Evolutionary conservation across 1,140 invertebrate genomes (phyloP).

Genomic region (Ganaspis sp.): DNA sequence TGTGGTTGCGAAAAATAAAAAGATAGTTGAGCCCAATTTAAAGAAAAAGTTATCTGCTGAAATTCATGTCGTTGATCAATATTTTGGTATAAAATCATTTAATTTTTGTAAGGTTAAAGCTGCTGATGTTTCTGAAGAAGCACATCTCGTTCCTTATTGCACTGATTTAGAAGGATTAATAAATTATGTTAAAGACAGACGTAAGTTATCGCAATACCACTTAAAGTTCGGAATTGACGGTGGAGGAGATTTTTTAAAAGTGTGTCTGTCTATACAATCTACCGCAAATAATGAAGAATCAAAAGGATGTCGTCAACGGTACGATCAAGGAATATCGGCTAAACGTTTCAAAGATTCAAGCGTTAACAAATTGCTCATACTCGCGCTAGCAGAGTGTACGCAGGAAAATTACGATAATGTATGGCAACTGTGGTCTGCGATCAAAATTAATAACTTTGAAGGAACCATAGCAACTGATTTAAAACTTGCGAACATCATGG

Average conservation of each 20-base stretch:
- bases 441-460: constrained; percentile 33
- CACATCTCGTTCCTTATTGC: too few species aligned
- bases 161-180: not conserved
- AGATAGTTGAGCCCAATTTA: constrained; percentile 20
- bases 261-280: constrained; percentile 21
- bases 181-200: not conserved
- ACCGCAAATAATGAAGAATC: not conserved
- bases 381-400: not conserved
- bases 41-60: constrained; percentile 7
- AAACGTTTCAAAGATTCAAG: constrained; percentile 43
- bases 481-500: constrained; percentile 40
- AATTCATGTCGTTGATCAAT: constrained; percentile 26
- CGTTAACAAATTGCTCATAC: constrained; percentile 39
- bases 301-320: not conserved
- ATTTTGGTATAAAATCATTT: constrained; percentile 17
- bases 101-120: not conserved
- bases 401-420: too few species aligned
- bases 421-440: not conserved
- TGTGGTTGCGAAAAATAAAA: not conserved
- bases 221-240: constrained; percentile 15
- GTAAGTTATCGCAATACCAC: not conserved
- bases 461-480: constrained; percentile 37
- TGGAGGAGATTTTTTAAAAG: too few species aligned
- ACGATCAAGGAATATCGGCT: constrained; percentile 33
- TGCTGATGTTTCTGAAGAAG: not conserved